phyloP scores from a whole-genome alignment of 1,140 invertebrate species.

The Penaeus japonicus region DNA sequence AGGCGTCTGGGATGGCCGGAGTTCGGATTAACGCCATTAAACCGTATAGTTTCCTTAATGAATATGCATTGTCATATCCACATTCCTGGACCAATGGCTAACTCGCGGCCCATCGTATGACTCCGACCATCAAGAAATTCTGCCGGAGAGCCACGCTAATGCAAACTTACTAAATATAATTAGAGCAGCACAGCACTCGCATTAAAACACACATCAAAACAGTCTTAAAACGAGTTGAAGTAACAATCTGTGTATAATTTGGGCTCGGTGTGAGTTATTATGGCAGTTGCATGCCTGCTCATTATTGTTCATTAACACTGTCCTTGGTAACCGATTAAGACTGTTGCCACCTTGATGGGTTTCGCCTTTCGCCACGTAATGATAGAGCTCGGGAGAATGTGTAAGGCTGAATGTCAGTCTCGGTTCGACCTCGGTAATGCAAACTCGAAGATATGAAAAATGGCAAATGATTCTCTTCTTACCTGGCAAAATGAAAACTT shows the following conservation, averaged over 20 bases:
- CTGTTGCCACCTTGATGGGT: slow-evolving; percentile 33
- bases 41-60: neutral
- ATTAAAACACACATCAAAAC: too few species aligned
- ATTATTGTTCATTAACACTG: slow-evolving; percentile 57
- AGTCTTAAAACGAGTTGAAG: neutral
- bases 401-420: slow-evolving; percentile 17
- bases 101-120: neutral
- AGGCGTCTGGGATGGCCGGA: neutral
- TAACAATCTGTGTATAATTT: slow-evolving; percentile 43
- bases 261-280: slow-evolving; percentile 39
- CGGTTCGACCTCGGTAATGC: neutral
- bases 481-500: too few species aligned
- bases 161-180: too few species aligned
- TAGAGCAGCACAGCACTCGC: too few species aligned
- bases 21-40: neutral
- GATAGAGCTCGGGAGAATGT: neutral
- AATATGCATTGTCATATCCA: slow-evolving; percentile 24
- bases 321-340: slow-evolving; percentile 52
- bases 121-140: too few species aligned
- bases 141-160: too few species aligned
- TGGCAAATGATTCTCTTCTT: too few species aligned
- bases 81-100: neutral
- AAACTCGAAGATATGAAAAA: neutral
- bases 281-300: slow-evolving; percentile 18
- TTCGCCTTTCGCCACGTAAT: neutral